Evolutionary conservation across 2,113 vertebrate species (phyloP).

Genomic region (Oreochromis tanganicae): DNA sequence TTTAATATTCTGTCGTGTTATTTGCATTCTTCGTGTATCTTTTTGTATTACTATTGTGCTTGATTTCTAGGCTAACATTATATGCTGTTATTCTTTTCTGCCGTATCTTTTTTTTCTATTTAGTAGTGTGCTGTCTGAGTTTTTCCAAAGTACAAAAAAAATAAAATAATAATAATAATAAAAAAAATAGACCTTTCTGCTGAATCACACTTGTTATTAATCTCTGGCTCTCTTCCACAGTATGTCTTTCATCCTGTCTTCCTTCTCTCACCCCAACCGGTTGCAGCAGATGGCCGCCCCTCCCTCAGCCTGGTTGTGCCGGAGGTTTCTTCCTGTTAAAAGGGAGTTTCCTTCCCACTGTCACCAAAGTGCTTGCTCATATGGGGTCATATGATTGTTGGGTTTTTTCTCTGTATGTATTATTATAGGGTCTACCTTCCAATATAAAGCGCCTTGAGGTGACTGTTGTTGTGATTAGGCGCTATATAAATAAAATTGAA

Average conservation of each 20-base stretch:
- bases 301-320: fast-evolving
- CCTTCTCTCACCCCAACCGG: fast-evolving
- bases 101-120: not conserved
- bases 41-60: not conserved
- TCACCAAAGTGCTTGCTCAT: not conserved
- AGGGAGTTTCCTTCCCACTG: not conserved
- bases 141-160: not conserved
- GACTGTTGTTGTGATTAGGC: not conserved
- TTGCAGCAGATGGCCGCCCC: not conserved
- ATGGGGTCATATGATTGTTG: not conserved
- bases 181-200: not conserved
- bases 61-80: not conserved
- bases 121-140: not conserved
- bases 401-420: not conserved
- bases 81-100: not conserved
- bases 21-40: not conserved
- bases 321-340: not conserved
- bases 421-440: not conserved
- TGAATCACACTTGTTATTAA: not conserved
- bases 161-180: too few species aligned
- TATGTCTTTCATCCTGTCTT: not conserved
- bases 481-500: not conserved
- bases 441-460: not conserved
- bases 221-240: not conserved
- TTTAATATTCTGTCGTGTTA: too few species aligned